Evolutionary conservation across 2,888 invertebrate genomes (phyloP).

Genomic region (Linnaemya tessellans): DNA sequence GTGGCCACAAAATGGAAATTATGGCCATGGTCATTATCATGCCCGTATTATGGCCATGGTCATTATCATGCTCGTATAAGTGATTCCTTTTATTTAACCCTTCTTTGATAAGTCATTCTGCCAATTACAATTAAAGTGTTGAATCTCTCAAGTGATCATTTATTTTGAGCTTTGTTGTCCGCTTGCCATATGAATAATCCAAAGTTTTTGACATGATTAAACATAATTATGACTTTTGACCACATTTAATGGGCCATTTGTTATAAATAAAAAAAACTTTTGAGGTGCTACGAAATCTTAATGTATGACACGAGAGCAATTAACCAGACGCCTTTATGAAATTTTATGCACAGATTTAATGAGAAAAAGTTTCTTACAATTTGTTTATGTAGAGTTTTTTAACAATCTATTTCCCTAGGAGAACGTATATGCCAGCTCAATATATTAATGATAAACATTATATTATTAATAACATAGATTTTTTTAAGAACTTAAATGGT

Average conservation of each 20-base stretch:
- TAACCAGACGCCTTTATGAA: background rate
- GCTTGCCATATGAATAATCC: background rate
- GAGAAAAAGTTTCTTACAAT: background rate
- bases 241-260: slow-evolving; percentile 23
- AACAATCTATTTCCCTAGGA: background rate
- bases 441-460: background rate
- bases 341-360: background rate
- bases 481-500: background rate
- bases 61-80: slow-evolving; percentile 22
- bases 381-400: too few species aligned
- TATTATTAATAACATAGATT: background rate
- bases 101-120: slow-evolving; percentile 7
- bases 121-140: slow-evolving; percentile 55
- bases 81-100: slow-evolving; percentile 1
- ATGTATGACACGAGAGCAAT: too few species aligned
- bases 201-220: slow-evolving; percentile 40
- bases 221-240: slow-evolving; percentile 36
- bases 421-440: background rate
- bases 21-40: slow-evolving; percentile 23
- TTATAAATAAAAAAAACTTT: slow-evolving; percentile 16
- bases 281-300: slow-evolving; percentile 8
- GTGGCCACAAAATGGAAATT: slow-evolving; percentile 22
- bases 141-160: slow-evolving; percentile 24
- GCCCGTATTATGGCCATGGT: slow-evolving; percentile 10
- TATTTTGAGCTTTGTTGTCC: slow-evolving; percentile 28